Evolutionary conservation across 2,888 invertebrate genomes (phyloP).

Genomic region (Hipparchia sbordonii): DNA sequence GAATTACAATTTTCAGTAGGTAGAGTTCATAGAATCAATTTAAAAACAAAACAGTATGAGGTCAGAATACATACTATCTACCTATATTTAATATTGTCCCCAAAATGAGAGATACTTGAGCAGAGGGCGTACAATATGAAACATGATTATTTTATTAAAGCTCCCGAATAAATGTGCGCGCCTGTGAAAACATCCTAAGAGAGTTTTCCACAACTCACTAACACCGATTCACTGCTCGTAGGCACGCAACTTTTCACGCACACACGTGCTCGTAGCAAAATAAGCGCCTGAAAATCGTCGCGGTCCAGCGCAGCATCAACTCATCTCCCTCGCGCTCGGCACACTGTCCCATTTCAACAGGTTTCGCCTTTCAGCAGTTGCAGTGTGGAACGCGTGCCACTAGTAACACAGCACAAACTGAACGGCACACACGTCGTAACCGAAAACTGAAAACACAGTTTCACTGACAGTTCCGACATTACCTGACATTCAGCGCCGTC

Average conservation of each 20-base stretch:
- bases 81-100: conserved; percentile 13
- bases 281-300: conserved; percentile 72
- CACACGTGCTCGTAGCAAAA: conserved; percentile 70
- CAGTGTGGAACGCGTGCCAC: conserved; percentile 76
- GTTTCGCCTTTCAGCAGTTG: conserved; percentile 80
- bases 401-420: conserved; percentile 80
- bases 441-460: conserved; percentile 77
- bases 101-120: conserved; percentile 15
- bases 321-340: conserved; percentile 66
- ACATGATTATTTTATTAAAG: conserved; percentile 32
- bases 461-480: conserved; percentile 75
- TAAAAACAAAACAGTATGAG: not conserved
- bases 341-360: conserved; percentile 80
- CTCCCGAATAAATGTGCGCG: conserved; percentile 62
- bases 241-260: conserved; percentile 77
- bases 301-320: conserved; percentile 48
- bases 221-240: conserved; percentile 70
- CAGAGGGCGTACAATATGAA: conserved; percentile 19
- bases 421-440: conserved; percentile 74
- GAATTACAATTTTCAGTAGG: not conserved
- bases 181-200: conserved; percentile 75
- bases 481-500: conserved; percentile 72
- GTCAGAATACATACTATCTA: not conserved
- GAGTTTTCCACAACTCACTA: conserved; percentile 81
- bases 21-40: conserved; percentile 4